phyloP scores from a whole-genome alignment of 2,113 vertebrate genomes.

The Xenopus borealis region DNA sequence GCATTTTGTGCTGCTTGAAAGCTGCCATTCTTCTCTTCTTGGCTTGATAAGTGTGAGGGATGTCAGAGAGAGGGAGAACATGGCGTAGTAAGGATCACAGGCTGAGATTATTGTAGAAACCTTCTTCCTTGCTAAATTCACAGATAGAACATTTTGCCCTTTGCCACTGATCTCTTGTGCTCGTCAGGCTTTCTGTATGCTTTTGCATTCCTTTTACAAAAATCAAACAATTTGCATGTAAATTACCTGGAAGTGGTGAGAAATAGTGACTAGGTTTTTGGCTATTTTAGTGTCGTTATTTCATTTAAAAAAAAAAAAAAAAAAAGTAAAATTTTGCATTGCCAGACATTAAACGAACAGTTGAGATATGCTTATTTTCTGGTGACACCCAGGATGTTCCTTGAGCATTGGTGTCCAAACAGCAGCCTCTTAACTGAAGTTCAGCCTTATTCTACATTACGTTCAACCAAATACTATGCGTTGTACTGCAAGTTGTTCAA shows the following conservation, averaged over 20 bases:
- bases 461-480: too few relatives aligned
- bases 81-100: background rate
- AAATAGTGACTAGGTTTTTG: background rate
- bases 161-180: background rate
- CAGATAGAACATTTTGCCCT: background rate
- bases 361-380: too few relatives aligned
- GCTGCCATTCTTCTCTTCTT: constrained; percentile 15
- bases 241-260: background rate
- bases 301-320: background rate
- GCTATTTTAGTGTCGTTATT: background rate
- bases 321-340: too few relatives aligned
- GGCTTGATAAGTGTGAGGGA: constrained; percentile 10
- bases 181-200: background rate
- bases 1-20: constrained; percentile 10
- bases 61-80: constrained; percentile 5
- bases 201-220: background rate
- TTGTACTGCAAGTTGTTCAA: too few relatives aligned
- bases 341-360: too few relatives aligned
- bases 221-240: background rate
- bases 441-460: too few relatives aligned
- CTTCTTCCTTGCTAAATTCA: constrained; percentile 3
- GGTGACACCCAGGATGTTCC: too few relatives aligned
- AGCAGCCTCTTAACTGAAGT: too few relatives aligned
- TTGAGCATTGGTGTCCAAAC: too few relatives aligned
- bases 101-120: constrained; percentile 2